These are phyloP conservation scores for Cecidostiba fungosa DNA, from an alignment of 2,888 invertebrate genomes.

Conservation along the genomic window DNA sequence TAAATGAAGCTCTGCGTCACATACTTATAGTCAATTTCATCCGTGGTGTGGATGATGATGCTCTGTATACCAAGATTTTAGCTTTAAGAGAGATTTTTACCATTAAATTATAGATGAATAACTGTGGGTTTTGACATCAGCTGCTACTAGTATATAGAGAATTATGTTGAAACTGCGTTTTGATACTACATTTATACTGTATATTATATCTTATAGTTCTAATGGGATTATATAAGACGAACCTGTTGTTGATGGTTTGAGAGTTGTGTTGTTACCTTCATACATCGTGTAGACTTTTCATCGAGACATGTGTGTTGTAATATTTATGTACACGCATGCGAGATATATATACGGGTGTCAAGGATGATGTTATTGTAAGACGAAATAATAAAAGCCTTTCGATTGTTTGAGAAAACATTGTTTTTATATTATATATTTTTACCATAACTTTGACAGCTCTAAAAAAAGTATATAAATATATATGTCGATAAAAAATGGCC, in stretches of 20 bases:
- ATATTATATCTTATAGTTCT: neutral
- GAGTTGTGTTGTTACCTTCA: neutral
- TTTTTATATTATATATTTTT: constrained; percentile 10
- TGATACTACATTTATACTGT: neutral
- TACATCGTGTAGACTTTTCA: too few species aligned
- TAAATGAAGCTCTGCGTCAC: neutral
- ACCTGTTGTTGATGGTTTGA: neutral
- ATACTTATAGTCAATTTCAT: neutral
- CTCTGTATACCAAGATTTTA: neutral
- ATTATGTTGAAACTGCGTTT: neutral
- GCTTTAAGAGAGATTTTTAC: neutral
- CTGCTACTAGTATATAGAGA: too few species aligned
- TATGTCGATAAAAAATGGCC: constrained; percentile 24
- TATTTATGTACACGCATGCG: constrained; percentile 7
- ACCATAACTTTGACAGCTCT: constrained; percentile 37
- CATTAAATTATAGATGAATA: neutral
- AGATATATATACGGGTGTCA: neutral
- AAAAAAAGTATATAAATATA: constrained; percentile 30
- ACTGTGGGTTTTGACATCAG: neutral
- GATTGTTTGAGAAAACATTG: constrained; percentile 26
- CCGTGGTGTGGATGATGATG: neutral
- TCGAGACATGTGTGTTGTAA: neutral
- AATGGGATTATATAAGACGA: neutral
- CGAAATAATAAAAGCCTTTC: constrained; percentile 47
- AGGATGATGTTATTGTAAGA: neutral